Base-by-base conservation (phyloP, 2,113 vertebrate species). In the Gymnarchus niloticus region DNA sequence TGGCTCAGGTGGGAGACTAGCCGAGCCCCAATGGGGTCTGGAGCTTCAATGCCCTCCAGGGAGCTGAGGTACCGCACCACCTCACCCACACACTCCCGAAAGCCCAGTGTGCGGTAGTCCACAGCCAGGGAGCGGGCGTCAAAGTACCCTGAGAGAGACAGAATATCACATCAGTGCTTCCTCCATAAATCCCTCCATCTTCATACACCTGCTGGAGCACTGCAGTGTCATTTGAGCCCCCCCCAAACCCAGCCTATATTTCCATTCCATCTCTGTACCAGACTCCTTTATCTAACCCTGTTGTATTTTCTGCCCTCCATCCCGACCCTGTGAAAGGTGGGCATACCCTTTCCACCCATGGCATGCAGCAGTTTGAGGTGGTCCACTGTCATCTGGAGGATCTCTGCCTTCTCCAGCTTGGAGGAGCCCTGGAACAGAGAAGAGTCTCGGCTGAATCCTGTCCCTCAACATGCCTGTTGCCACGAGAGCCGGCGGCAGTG, bases 371-470 rank as follows among this genome's bases (percentile, higher is more conserved):
- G 96, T 93, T 98, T 98, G 84, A 99, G 92, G 89, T 99, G 97
- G 89, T 99, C 97, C 87, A 99, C 97, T 0, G 97, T 98, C 97
- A 99, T 98, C 90, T 98, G 97, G 44, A 98, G 94, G 87, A 99
- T 98, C 92, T 99, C 97, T 0, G 97, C 97, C 90, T 99, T 99
- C 92, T 98, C 97, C 91, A 98, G 91, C 90, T 98, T 98, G 41
- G 97, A 98, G 33, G 97, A 98, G 6, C 97, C 97, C 97, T 99
- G 92, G 56, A 87, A 49, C 73, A 9, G 7, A 61, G 12, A 49
- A 44, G 81, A 41, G 7, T 54, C 23, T 3, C 28, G 48, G 51
- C 48, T 57, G 44, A 49, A 46, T 14, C 46, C 49, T n/a, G 7
- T 52, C 25, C 23, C 9, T 25, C 41, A 2, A 0, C 61, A 37